Evolutionary conservation across 2,113 vertebrate species (phyloP).

Genomic region (Upupa epops): DNA sequence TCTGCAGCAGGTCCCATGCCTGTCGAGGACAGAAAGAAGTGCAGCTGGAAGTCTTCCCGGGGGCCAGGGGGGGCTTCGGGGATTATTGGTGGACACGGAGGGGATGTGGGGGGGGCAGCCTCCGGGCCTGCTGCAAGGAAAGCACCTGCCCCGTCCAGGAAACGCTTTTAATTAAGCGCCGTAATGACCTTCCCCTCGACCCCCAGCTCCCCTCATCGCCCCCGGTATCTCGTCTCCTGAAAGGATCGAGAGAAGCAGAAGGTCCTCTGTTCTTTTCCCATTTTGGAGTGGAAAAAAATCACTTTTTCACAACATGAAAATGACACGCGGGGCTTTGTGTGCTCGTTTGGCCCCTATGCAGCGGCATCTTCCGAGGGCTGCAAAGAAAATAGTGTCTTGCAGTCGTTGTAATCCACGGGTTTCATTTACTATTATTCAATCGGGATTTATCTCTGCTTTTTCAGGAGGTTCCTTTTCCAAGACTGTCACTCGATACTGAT

Average conservation of each 20-base stretch:
- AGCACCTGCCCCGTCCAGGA: neutral
- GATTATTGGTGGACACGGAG: neutral
- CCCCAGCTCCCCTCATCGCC: fast-evolving
- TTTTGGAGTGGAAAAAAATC: neutral
- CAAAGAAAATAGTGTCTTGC: constrained; percentile 36
- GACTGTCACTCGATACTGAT: constrained; percentile 71
- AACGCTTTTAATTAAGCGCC: neutral
- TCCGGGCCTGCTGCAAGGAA: neutral
- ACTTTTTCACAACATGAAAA: neutral
- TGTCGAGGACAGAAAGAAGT: neutral
- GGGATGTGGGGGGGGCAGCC: fast-evolving
- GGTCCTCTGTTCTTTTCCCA: neutral
- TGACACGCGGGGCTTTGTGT: neutral
- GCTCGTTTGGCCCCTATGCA: neutral
- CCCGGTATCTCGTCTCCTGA: neutral
- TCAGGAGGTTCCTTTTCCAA: constrained; percentile 69
- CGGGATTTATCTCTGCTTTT: constrained; percentile 68
- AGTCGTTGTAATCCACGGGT: constrained; percentile 55
- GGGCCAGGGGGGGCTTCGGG: neutral
- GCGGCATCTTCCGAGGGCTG: constrained; percentile 20
- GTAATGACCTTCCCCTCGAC: neutral
- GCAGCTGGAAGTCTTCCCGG: neutral
- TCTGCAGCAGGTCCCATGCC: no score
- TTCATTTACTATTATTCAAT: constrained; percentile 68
- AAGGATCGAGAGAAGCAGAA: neutral